A percentile compares a stretch with the other conserved stretches of the same genome.
Conservation (phyloP, 1,140 invertebrate species). For the Caenorhabditis tropicalis region DNA sequence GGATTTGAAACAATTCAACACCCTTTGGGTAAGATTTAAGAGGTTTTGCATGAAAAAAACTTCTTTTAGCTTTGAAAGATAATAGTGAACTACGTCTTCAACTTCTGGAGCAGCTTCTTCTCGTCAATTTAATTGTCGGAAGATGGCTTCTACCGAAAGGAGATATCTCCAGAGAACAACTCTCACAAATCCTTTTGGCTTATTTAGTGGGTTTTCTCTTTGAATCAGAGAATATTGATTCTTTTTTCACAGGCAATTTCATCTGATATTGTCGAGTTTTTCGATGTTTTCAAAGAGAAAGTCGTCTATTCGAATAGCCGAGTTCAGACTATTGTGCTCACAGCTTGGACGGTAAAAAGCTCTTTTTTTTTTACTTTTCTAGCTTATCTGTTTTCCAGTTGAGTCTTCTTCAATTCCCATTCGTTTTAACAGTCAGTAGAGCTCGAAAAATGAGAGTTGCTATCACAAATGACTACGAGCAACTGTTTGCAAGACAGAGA, state of each 20-base stretch:
- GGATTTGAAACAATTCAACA: slow-evolving; percentile 16
- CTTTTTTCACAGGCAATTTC: slow-evolving; percentile 76
- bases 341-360: slow-evolving; percentile 67
- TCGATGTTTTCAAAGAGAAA: slow-evolving; percentile 82
- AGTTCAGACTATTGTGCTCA: slow-evolving; percentile 66
- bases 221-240: too few relatives aligned
- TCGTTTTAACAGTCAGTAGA: slow-evolving; percentile 66
- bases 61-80: slow-evolving; percentile 28
- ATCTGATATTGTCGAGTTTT: slow-evolving; percentile 93
- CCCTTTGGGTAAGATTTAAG: background rate
- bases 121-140: slow-evolving; percentile 73
- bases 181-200: slow-evolving; percentile 86
- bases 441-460: slow-evolving; percentile 71
- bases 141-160: slow-evolving; percentile 76
- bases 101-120: slow-evolving; percentile 76
- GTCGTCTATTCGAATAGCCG: slow-evolving; percentile 60
- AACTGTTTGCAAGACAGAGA: slow-evolving; percentile 50
- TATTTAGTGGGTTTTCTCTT: slow-evolving; percentile 77
- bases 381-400: slow-evolving; percentile 61
- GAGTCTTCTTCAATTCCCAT: slow-evolving; percentile 68
- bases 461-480: slow-evolving; percentile 64
- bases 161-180: slow-evolving; percentile 85
- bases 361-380: too few relatives aligned
- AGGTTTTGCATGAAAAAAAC: background rate
- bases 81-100: slow-evolving; percentile 78